Conservation (phyloP, 1,140 invertebrate species). For the Archegozetes longisetosus region DNA sequence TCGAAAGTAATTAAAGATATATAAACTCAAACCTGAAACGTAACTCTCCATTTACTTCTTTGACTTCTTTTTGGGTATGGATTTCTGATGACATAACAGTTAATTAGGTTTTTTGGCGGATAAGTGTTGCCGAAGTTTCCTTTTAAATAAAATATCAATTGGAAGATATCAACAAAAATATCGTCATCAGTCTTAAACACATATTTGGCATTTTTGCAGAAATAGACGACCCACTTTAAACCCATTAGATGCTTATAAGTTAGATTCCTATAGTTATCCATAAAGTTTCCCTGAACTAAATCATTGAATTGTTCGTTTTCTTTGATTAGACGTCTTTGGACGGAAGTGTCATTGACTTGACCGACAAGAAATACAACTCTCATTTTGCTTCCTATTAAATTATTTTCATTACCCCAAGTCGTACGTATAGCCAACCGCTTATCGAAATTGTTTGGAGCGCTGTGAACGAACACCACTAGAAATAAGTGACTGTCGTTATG, state of each 20-base stretch:
- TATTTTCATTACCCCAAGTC: slow-evolving; percentile 25
- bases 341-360: background rate
- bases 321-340: slow-evolving; percentile 16
- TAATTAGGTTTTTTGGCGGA: slow-evolving; percentile 18
- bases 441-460: slow-evolving; percentile 28
- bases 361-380: slow-evolving; percentile 5
- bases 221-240: slow-evolving; percentile 48
- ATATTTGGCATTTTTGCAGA: slow-evolving; percentile 49
- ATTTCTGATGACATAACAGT: slow-evolving; percentile 20
- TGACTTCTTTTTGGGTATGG: slow-evolving; percentile 22
- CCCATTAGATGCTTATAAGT: slow-evolving; percentile 79
- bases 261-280: slow-evolving; percentile 62
- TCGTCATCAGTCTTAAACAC: slow-evolving; percentile 80
- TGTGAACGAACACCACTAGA: slow-evolving; percentile 28
- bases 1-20: too few relatives aligned
- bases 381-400: slow-evolving; percentile 20
- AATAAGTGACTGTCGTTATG: slow-evolving; percentile 61
- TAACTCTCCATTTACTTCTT: slow-evolving; percentile 31
- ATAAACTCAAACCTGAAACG: slow-evolving; percentile 14
- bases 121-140: slow-evolving; percentile 13
- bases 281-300: slow-evolving; percentile 42
- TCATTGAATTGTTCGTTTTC: slow-evolving; percentile 26
- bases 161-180: slow-evolving; percentile 53
- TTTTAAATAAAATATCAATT: slow-evolving; percentile 43
- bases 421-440: slow-evolving; percentile 28